phyloP scores from a whole-genome alignment of 2,797 vertebrate genomes.

The Sarcoramphus papa region DNA sequence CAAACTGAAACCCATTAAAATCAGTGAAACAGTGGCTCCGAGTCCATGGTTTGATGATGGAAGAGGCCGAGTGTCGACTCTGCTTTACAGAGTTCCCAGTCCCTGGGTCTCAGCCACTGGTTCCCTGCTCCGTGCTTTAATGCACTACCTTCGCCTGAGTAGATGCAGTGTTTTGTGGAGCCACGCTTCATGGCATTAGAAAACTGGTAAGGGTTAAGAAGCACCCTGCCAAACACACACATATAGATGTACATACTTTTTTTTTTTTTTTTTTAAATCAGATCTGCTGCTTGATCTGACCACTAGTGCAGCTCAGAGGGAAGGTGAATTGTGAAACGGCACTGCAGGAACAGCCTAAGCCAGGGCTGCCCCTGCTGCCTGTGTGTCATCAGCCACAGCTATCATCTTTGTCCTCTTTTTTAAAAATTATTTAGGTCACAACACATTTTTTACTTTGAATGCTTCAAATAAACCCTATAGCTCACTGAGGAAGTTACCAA shows the following conservation, averaged over 20 bases:
- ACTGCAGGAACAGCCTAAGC: not conserved
- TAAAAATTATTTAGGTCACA: not conserved
- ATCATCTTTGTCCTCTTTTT: not conserved
- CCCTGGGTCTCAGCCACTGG: not conserved
- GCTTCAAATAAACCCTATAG: not conserved
- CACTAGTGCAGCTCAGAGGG: not conserved
- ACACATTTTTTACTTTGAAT: not conserved
- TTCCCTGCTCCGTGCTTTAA: not conserved
- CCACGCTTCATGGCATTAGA: not conserved
- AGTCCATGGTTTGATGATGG: not conserved
- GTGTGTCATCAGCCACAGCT: not conserved
- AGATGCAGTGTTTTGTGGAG: not conserved
- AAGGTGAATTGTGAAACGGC: not conserved
- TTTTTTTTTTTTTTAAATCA: not conserved
- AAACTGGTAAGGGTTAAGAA: not conserved
- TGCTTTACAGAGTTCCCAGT: not conserved
- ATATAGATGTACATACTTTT: not conserved
- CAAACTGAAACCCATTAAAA: not conserved
- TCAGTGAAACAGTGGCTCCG: not conserved
- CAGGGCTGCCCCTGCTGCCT: not conserved
- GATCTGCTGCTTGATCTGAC: not conserved
- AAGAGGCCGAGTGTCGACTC: not conserved
- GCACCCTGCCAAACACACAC: not conserved
- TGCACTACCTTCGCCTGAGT: fast-evolving
- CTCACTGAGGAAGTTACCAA: not conserved